Conservation (phyloP, 2,888 invertebrate genomes). For the Leucophora obtusa region DNA sequence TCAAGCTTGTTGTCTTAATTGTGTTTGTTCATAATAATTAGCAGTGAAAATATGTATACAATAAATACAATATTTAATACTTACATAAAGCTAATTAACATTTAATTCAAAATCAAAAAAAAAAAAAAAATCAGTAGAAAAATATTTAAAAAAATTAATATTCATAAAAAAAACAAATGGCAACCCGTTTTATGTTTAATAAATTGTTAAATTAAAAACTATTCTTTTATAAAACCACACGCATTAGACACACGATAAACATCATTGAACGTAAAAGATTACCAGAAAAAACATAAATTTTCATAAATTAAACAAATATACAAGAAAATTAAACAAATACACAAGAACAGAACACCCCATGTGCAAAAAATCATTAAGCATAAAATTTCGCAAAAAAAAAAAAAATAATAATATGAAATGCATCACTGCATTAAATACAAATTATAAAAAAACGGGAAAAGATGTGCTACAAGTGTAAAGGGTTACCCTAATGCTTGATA, state of each 20-base stretch:
- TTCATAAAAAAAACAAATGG: not conserved
- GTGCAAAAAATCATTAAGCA: slow-evolving; percentile 39
- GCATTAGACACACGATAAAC: slow-evolving; percentile 3
- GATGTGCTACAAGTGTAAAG: too few relatives aligned
- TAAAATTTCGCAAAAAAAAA: slow-evolving; percentile 20
- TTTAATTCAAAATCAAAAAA: slow-evolving; percentile 8
- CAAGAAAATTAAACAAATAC: slow-evolving; percentile 12
- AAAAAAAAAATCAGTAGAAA: not conserved
- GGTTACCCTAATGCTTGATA: too few relatives aligned
- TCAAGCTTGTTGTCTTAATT: not conserved
- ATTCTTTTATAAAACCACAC: not conserved
- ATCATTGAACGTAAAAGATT: slow-evolving; percentile 4
- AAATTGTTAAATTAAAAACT: not conserved
- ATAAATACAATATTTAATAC: slow-evolving; percentile 24
- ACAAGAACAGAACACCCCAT: not conserved
- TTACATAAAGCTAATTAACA: slow-evolving; percentile 31
- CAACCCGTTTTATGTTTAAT: slow-evolving; percentile 6
- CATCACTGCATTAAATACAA: slow-evolving; percentile 31
- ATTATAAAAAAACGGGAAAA: too few relatives aligned
- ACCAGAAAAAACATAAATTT: slow-evolving; percentile 45
- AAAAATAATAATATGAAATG: slow-evolving; percentile 22
- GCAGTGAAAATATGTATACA: not conserved
- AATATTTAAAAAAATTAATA: not conserved
- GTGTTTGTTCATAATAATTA: not conserved
- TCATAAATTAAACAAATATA: slow-evolving; percentile 39